phyloP scores from a whole-genome alignment of 2,888 invertebrate genomes.

The Epinotia demarniana region DNA sequence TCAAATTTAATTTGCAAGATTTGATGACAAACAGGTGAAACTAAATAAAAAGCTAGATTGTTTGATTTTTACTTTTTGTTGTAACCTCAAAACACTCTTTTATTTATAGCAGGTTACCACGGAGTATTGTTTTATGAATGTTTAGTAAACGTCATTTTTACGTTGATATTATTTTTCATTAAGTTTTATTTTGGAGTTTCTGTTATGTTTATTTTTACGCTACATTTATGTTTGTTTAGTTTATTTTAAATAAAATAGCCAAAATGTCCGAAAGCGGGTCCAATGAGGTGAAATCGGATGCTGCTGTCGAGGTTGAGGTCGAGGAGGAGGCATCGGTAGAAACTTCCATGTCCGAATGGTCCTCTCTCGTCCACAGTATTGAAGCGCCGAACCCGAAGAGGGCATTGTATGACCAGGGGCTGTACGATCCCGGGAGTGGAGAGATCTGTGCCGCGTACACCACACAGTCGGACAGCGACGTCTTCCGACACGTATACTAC shows the following conservation, averaged over 20 bases:
- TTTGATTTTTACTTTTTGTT: too few species aligned
- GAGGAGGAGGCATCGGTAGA: slow-evolving; percentile 63
- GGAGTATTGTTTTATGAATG: too few species aligned
- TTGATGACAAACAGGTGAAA: too few species aligned
- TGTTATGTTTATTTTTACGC: neutral
- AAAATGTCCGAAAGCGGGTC: slow-evolving; percentile 30
- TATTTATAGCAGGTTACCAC: too few species aligned
- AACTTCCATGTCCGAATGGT: slow-evolving; percentile 69
- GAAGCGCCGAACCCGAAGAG: slow-evolving; percentile 59
- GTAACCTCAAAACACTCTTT: too few species aligned
- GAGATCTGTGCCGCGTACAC: slow-evolving; percentile 69
- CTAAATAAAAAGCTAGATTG: too few species aligned
- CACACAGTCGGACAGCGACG: slow-evolving; percentile 63
- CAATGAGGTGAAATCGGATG: slow-evolving; percentile 44
- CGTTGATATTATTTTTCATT: neutral
- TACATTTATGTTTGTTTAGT: neutral
- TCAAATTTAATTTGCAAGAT: too few species aligned
- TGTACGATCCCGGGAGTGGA: slow-evolving; percentile 65
- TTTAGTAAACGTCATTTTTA: neutral
- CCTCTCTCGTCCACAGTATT: slow-evolving; percentile 59
- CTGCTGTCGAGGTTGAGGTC: slow-evolving; percentile 49
- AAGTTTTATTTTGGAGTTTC: neutral
- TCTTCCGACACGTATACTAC: slow-evolving; percentile 66
- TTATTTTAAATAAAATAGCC: neutral
- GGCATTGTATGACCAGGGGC: slow-evolving; percentile 54